Percentiles rank a stretch among this genome's conserved stretches.
Evolutionary conservation across 1,140 invertebrate genomes (phyloP).

Genomic region (Leptopilina clavipes): DNA sequence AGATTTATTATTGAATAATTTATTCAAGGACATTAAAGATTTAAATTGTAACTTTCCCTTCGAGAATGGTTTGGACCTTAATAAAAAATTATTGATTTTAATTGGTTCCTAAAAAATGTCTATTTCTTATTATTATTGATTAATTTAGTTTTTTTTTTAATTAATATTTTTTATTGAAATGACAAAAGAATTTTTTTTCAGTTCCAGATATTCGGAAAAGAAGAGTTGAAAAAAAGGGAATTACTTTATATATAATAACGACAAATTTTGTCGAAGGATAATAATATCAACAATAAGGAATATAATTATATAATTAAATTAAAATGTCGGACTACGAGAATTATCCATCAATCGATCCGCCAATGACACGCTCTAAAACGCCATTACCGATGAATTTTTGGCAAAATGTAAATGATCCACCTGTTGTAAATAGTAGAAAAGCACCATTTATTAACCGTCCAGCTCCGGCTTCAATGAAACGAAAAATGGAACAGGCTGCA

Average conservation of each 20-base stretch:
- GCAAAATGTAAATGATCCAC: background rate
- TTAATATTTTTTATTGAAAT: background rate
- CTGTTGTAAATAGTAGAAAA: background rate
- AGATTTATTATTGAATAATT: too few relatives aligned
- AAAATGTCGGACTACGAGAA: background rate
- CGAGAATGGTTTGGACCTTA: too few relatives aligned
- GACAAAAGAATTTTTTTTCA: background rate
- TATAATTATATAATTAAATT: background rate
- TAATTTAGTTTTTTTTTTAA: too few relatives aligned
- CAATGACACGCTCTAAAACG: background rate
- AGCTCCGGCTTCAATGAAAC: slow-evolving; percentile 19
- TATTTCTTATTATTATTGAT: too few relatives aligned
- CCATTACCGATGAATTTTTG: background rate
- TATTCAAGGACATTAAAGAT: too few relatives aligned
- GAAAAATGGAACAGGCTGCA: background rate
- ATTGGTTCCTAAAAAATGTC: too few relatives aligned
- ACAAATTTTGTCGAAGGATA: background rate
- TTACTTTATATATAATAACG: too few relatives aligned
- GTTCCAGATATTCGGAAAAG: slow-evolving; percentile 1
- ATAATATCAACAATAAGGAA: background rate
- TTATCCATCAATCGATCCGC: background rate
- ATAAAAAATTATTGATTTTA: too few relatives aligned
- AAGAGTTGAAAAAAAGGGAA: background rate
- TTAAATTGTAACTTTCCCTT: too few relatives aligned
- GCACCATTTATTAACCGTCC: background rate